Evolutionary conservation across 2,113 vertebrate species (phyloP).

Genomic region (Chascanopsetta lugubris): DNA sequence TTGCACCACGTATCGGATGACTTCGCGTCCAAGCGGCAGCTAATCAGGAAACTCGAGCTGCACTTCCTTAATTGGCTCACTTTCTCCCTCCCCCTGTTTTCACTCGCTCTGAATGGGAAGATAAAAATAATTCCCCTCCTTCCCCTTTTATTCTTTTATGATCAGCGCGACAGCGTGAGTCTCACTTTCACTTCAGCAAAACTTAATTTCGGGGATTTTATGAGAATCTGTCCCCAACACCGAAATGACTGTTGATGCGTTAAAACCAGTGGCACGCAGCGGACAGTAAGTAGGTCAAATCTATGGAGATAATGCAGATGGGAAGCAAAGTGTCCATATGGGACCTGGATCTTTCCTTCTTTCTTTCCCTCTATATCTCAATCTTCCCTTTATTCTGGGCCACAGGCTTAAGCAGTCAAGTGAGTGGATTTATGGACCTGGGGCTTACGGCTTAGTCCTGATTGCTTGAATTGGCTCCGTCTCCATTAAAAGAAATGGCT

Average conservation of each 20-base stretch:
- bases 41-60: conserved; percentile 47
- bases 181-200: conserved; percentile 43
- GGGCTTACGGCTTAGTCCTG: conserved; percentile 73
- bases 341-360: conserved; percentile 38
- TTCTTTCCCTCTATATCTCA: conserved; percentile 44
- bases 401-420: conserved; percentile 70
- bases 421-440: conserved; percentile 75
- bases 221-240: conserved; percentile 10
- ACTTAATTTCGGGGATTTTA: conserved; percentile 8
- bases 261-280: background rate
- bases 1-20: conserved; percentile 59
- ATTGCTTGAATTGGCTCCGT: conserved; percentile 76
- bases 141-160: background rate
- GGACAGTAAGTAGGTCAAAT: conserved; percentile 18
- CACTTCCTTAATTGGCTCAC: conserved; percentile 58
- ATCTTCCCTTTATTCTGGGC: conserved; percentile 66
- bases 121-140: conserved; percentile 35
- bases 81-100: conserved; percentile 33
- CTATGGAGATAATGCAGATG: conserved; percentile 24
- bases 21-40: conserved; percentile 41
- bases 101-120: conserved; percentile 22
- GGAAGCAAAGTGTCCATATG: conserved; percentile 31
- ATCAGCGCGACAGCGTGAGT: conserved; percentile 19
- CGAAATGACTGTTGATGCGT: conserved; percentile 5
- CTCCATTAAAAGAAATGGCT: conserved; percentile 76